These are phyloP conservation scores for Polyommatus icarus DNA, from an alignment of 2,888 invertebrate species.

Conservation along the genomic window DNA sequence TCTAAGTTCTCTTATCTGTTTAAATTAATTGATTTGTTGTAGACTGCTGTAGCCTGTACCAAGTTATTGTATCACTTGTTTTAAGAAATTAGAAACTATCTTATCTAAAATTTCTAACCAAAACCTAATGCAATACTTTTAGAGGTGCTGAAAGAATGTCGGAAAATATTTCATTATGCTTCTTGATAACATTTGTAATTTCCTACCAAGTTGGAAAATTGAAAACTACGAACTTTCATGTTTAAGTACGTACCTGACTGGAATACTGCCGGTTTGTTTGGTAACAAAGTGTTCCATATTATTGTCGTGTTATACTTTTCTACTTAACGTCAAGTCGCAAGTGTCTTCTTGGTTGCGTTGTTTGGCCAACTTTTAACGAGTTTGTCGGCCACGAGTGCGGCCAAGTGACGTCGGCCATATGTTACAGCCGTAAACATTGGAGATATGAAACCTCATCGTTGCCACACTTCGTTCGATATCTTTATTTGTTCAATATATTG, in stretches of 20 bases:
- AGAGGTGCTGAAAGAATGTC: not conserved
- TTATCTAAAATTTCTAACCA: not conserved
- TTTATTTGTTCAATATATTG: constrained; percentile 20
- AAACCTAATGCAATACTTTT: not conserved
- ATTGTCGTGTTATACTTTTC: constrained; percentile 73
- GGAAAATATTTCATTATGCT: constrained; percentile 6
- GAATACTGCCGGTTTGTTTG: constrained; percentile 60
- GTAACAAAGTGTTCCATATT: constrained; percentile 68
- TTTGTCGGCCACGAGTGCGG: constrained; percentile 72
- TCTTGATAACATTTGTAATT: constrained; percentile 33
- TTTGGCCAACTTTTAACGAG: constrained; percentile 78
- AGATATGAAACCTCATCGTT: constrained; percentile 43
- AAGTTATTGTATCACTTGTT: not conserved
- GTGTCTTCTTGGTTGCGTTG: constrained; percentile 74
- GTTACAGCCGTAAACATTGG: constrained; percentile 48
- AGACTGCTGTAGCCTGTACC: not conserved
- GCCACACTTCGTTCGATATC: constrained; percentile 18
- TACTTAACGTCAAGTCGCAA: constrained; percentile 75
- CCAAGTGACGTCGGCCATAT: constrained; percentile 58
- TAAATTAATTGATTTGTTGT: no score
- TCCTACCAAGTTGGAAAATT: constrained; percentile 36
- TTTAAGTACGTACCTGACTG: constrained; percentile 51
- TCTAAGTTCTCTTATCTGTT: no score
- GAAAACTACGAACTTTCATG: constrained; percentile 37
- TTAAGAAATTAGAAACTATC: not conserved